Evolutionary conservation across 2,888 invertebrate genomes (phyloP).

Genomic region (Phrixothrix hirtus): DNA sequence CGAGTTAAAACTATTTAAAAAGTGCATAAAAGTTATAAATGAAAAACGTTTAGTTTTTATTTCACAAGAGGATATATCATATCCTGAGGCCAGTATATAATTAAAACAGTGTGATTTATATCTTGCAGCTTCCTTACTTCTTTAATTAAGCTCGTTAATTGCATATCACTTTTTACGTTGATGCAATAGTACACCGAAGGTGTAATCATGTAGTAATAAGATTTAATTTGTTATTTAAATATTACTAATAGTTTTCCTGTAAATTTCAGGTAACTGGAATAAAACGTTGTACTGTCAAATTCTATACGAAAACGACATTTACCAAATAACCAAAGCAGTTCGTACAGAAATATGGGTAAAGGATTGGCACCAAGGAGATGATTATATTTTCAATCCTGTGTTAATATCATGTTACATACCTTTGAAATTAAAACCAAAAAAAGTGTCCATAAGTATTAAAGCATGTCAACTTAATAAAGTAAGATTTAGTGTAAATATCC

Average conservation of each 20-base stretch:
- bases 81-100: too few relatives aligned
- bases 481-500: constrained; percentile 43
- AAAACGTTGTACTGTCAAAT: constrained; percentile 62
- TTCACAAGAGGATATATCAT: too few relatives aligned
- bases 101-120: constrained; percentile 5
- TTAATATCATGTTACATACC: constrained; percentile 67
- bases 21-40: too few relatives aligned
- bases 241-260: too few relatives aligned
- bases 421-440: constrained; percentile 53
- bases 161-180: too few relatives aligned
- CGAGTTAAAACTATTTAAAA: too few relatives aligned
- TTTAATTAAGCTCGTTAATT: constrained; percentile 3
- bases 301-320: constrained; percentile 47
- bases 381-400: constrained; percentile 61
- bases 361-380: constrained; percentile 61
- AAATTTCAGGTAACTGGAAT: constrained; percentile 49
- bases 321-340: constrained; percentile 55
- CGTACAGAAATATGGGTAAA: constrained; percentile 67
- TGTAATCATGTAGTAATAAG: too few relatives aligned
- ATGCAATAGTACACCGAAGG: too few relatives aligned
- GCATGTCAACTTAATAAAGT: constrained; percentile 54
- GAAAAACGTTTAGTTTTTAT: not conserved
- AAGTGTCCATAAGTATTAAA: constrained; percentile 59
- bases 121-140: not conserved
- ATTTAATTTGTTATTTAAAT: too few relatives aligned